A percentile compares a stretch with the other conserved stretches of the same genome.
phyloP scores from a whole-genome alignment of 2,888 invertebrate genomes.

The Melanophora roralis region DNA sequence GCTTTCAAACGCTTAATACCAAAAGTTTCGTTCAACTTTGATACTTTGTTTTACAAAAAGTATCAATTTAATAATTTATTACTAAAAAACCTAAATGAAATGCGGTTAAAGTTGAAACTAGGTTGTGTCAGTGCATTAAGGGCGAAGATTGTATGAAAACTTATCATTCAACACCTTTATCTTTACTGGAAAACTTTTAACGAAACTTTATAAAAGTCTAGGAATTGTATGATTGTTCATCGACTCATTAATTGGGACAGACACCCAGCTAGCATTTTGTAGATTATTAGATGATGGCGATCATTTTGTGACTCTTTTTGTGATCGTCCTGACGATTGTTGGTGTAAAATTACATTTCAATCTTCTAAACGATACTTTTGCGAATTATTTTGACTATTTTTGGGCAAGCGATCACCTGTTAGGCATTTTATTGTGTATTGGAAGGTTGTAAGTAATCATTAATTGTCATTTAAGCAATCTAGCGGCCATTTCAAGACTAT shows the following conservation, averaged over 20 bases:
- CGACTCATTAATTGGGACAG: not conserved
- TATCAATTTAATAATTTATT: conserved; percentile 20
- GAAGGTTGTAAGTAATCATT: too few relatives aligned
- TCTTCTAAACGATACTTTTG: too few relatives aligned
- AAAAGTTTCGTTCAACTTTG: conserved; percentile 22
- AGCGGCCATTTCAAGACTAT: too few relatives aligned
- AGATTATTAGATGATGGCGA: too few relatives aligned
- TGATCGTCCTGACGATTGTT: too few relatives aligned
- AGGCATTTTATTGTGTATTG: too few relatives aligned
- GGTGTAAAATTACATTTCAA: too few relatives aligned
- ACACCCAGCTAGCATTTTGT: too few relatives aligned
- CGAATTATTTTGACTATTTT: too few relatives aligned
- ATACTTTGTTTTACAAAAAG: not conserved
- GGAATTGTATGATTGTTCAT: not conserved
- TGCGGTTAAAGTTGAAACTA: not conserved
- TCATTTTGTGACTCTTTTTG: too few relatives aligned
- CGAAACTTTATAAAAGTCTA: not conserved
- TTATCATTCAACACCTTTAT: not conserved
- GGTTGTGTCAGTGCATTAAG: not conserved
- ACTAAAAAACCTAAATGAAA: not conserved
- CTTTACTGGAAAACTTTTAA: not conserved
- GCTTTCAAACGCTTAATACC: not conserved
- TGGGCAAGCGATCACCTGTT: too few relatives aligned
- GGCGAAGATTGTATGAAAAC: not conserved
- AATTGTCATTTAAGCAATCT: too few relatives aligned